Conservation (phyloP, 2,113 vertebrate genomes). For the Pelobates fuscus region DNA sequence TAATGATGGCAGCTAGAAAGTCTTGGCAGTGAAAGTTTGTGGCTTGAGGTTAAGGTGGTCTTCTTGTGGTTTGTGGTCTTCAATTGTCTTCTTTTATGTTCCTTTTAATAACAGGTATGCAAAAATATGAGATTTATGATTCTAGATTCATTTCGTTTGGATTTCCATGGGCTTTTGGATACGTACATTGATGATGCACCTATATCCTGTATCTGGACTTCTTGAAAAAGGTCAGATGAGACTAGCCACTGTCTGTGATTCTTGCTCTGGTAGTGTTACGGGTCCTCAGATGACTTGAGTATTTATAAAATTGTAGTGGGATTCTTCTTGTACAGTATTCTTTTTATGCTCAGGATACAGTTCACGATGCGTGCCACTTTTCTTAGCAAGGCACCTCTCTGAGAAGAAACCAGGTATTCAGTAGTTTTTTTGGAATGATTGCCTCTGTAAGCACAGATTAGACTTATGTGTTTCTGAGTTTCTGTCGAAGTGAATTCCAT, state of each 20-base stretch:
- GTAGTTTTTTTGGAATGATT: too few relatives aligned
- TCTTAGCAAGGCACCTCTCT: background rate
- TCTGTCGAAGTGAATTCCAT: background rate
- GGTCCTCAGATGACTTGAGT: background rate
- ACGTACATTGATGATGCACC: too few relatives aligned
- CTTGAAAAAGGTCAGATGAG: too few relatives aligned
- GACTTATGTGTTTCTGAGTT: background rate
- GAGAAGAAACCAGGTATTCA: background rate
- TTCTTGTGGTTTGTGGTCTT: conserved; percentile 39
- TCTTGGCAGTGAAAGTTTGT: conserved; percentile 4
- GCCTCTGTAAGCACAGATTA: background rate
- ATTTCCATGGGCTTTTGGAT: too few relatives aligned
- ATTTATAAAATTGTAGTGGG: background rate
- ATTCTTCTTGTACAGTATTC: background rate
- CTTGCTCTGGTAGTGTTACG: background rate
- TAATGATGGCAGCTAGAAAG: background rate
- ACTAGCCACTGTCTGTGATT: background rate
- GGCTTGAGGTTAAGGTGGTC: conserved; percentile 23
- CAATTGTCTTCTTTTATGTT: background rate
- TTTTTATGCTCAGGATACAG: background rate
- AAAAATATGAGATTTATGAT: too few relatives aligned
- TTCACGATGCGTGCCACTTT: background rate
- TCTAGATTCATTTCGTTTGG: too few relatives aligned
- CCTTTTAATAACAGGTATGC: background rate
- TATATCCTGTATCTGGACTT: too few relatives aligned